Evolutionary conservation across 2,113 vertebrate genomes (phyloP), one percentile per base, ranked within the genome.

Genomic region (Tor tambroides): DNA sequence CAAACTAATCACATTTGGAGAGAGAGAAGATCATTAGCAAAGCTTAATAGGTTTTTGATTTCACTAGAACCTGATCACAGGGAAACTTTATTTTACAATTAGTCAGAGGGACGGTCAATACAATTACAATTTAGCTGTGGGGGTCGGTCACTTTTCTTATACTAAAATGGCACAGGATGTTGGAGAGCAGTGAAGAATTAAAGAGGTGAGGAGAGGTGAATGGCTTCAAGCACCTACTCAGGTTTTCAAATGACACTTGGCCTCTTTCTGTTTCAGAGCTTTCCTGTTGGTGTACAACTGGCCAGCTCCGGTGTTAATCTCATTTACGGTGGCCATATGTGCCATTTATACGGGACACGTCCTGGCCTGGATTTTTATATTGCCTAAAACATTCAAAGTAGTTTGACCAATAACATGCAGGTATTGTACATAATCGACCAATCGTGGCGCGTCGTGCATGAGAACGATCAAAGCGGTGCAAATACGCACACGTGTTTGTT

Each of bases 81-180:
- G 84, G 89, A 89, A 89, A 87, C 87, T 93, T 93, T 92, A 92
- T 89, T 93, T 91, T 91, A 90, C 91, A 91, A 92, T 93, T 92
- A 94, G 88, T 93, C 92, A 90, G 88, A 80, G 54, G 43, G 28
- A 80, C 74, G 84, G 92, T 94, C 91, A 91, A 92, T 93, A 80
- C 79, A 80, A 85, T 88, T 90, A 88, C 75, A 71, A 17, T 89
- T 88, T 87, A 86, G 86, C 86, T 74, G 11, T 83, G 8, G 51
- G 87, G 83, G 67, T 63, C 71, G 32, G 51, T 35, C 75, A 74
- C 63, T 83, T 83, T 23, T 26, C 49, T 59, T 43, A 41, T 61
- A 67, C 63, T 49, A 43, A 76, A 49, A 74, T 56, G 41, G 54
- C 43, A 76, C 56, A 82, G 76, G 74, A 81, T 63, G 67, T 35